A percentile compares a stretch with the other conserved stretches of the same genome.
These are phyloP conservation scores for Choloepus hoffmanni DNA, from an alignment of 2,113 vertebrate species.

Conservation along the genomic window DNA sequence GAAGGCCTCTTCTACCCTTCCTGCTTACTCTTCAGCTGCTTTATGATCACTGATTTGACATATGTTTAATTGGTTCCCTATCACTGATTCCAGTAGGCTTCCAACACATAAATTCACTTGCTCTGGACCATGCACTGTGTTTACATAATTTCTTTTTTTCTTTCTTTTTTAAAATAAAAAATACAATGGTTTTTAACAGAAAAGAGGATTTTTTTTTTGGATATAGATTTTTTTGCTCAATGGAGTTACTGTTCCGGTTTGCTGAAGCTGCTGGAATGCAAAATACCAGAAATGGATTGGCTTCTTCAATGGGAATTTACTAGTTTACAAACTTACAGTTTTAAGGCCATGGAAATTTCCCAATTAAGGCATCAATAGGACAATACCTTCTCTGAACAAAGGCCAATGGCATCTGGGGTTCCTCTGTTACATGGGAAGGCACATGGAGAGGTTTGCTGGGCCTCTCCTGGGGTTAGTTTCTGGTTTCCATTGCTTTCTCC, in stretches of 20 bases:
- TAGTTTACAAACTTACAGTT: no score
- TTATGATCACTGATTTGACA: neutral
- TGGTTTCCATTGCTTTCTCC: no score
- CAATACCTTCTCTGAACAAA: no score
- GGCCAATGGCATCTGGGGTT: no score
- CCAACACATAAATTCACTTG: neutral
- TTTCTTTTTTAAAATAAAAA: neutral
- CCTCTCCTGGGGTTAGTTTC: no score
- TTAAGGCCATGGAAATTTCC: no score
- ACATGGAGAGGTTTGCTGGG: no score
- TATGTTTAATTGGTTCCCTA: neutral
- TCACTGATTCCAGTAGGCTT: neutral
- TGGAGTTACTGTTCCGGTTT: neutral
- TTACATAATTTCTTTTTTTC: neutral
- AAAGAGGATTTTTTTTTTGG: neutral
- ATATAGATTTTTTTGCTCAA: neutral
- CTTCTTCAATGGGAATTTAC: no score
- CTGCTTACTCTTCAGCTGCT: neutral
- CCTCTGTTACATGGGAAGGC: no score
- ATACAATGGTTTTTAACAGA: neutral
- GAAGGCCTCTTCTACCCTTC: neutral
- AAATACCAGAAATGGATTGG: no score
- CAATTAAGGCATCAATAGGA: no score
- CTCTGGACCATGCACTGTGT: neutral
- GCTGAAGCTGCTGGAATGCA: no score